phyloP scores from a whole-genome alignment of 1,140 invertebrate species.

The Mercenaria mercenaria region DNA sequence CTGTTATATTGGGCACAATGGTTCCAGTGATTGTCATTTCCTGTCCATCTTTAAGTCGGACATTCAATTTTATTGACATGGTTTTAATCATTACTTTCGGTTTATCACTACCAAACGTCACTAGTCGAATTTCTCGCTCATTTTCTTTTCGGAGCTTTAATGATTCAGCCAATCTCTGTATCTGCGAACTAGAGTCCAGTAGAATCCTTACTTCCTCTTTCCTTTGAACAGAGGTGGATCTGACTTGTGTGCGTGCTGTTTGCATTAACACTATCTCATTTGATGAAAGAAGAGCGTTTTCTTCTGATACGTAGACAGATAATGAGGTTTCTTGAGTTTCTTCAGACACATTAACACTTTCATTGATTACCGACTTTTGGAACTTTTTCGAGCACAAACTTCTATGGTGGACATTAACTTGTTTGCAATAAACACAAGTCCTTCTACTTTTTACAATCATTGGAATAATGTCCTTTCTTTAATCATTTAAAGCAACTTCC shows the following conservation, averaged over 20 bases:
- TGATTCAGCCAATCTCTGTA: neutral
- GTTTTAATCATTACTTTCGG: too few relatives aligned
- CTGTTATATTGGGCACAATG: constrained; percentile 7
- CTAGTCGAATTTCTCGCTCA: neutral
- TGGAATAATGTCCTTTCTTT: neutral
- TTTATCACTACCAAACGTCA: neutral
- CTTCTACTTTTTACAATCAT: neutral
- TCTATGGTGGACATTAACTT: too few relatives aligned
- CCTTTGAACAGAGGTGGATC: neutral
- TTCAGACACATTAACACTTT: neutral
- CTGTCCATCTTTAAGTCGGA: too few relatives aligned
- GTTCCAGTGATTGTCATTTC: neutral
- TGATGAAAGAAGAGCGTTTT: constrained; percentile 8
- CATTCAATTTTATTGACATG: too few relatives aligned
- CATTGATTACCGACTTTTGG: neutral
- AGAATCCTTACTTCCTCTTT: neutral
- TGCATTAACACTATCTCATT: constrained; percentile 10
- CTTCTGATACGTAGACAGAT: neutral
- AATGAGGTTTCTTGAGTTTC: neutral
- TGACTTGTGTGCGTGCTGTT: neutral
- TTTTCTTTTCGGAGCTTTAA: neutral
- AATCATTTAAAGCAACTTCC: neutral
- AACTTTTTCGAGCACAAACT: neutral
- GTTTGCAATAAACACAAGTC: too few relatives aligned
- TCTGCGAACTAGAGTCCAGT: neutral